phyloP scores from a whole-genome alignment of 2,797 vertebrate genomes.

The Girardinus metallicus region DNA sequence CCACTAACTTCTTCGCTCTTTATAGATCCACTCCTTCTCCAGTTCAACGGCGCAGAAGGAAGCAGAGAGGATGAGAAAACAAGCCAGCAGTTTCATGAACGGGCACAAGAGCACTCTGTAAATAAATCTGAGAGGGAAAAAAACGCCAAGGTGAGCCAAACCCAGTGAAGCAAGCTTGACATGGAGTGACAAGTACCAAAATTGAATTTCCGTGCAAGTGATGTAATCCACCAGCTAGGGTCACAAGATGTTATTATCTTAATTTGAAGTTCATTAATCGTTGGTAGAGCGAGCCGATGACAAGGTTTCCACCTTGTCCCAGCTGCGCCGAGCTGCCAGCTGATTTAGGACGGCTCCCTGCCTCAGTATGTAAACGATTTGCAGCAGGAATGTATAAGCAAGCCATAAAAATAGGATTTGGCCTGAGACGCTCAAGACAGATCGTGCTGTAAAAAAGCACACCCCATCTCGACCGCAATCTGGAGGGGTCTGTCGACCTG shows the following conservation, averaged over 20 bases:
- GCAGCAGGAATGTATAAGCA: slow-evolving; percentile 94
- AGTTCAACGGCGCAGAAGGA: slow-evolving; percentile 45
- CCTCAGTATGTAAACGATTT: slow-evolving; percentile 92
- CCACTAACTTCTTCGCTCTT: slow-evolving; percentile 60
- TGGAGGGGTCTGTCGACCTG: slow-evolving; percentile 59
- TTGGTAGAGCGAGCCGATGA: slow-evolving; percentile 77
- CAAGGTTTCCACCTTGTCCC: slow-evolving; percentile 87
- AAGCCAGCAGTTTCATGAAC: slow-evolving; percentile 49
- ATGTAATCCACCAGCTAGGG: slow-evolving; percentile 72
- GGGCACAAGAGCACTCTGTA: slow-evolving; percentile 36
- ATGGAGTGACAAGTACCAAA: slow-evolving; percentile 59
- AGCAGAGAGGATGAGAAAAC: slow-evolving; percentile 37
- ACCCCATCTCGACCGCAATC: slow-evolving; percentile 81
- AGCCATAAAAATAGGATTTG: slow-evolving; percentile 92
- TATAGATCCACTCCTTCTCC: slow-evolving; percentile 49
- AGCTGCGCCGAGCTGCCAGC: slow-evolving; percentile 87
- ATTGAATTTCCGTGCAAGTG: slow-evolving; percentile 76
- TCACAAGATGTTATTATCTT: slow-evolving; percentile 77
- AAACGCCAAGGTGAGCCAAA: slow-evolving; percentile 38
- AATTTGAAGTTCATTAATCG: slow-evolving; percentile 81
- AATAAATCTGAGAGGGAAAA: slow-evolving; percentile 31
- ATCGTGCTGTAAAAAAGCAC: slow-evolving; percentile 87
- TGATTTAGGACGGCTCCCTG: slow-evolving; percentile 92
- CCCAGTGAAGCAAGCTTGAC: slow-evolving; percentile 14
- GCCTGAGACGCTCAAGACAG: slow-evolving; percentile 82